Evolutionary conservation across 2,797 vertebrate genomes (phyloP), one percentile per base, ranked within the genome.

Genomic region (Gephyroberyx darwinii): DNA sequence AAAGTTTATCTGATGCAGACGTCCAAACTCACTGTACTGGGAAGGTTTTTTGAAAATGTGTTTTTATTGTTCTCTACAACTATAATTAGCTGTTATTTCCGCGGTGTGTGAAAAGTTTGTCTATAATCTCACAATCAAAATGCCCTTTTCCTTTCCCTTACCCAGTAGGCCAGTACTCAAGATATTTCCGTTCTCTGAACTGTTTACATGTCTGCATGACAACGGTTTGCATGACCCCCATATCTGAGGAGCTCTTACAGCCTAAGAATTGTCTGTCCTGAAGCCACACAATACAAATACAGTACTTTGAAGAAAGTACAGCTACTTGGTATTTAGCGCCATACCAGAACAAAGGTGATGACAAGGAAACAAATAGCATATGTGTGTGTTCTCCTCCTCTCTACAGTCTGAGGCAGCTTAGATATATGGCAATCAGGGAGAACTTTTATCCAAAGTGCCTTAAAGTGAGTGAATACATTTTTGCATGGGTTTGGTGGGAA

Each of bases 371-470:
- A 16, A 43, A 12, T 4, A 12, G 9, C 10, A 43, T 43, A 12
- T 43, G 41, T 43, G 41, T 16, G 12, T 43, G 26, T 62, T 17
- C n/a, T 48, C 10, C 45, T 48, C 45, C 45, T 48, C 5, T 48
- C 45, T 64, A 39, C 43, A 65, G 22, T 58, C 17, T 47, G 69
- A 71, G 43, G 19, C 17, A 50, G 16, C 16, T 67, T 80, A 51
- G 51, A 19, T 10, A 55, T 56, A n/a, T 51, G 26, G 12, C 17
- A 16, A 6, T 53, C 47, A 14, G 48, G 7, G 41, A 39, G 7
- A 47, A 7, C 10, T 26, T 62, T 62, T 19, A 73, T 60, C 22
- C 56, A 58, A 65, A 68, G 4, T 63, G 51, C 61, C 35, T 51
- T 56, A 55, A n/a, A 45, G 33, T 53, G 39, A 41, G 39, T 14